Percentiles rank a stretch among this genome's conserved stretches.
Evolutionary conservation across 2,888 invertebrate species (phyloP).

Genomic region (Laspeyria flexula): DNA sequence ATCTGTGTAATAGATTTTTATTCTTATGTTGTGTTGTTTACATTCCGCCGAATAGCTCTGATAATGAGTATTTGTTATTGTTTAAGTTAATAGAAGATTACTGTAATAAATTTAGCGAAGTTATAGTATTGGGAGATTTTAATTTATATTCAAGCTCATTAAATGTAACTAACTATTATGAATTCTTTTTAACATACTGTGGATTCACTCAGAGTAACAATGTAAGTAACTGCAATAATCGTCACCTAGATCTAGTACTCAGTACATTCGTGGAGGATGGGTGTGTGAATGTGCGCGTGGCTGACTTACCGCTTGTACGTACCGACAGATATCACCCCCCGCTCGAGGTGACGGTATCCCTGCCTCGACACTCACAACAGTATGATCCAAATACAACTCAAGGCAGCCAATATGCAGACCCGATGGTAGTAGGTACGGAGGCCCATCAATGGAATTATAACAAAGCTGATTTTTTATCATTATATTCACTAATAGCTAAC

Average conservation of each 20-base stretch:
- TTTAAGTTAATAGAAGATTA: no score
- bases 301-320: no score
- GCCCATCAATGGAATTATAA: slow-evolving; percentile 1
- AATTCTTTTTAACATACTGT: not conserved
- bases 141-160: not conserved
- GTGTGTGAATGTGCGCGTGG: no score
- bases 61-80: slow-evolving; percentile 7
- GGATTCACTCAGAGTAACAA: not conserved
- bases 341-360: no score
- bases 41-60: not conserved
- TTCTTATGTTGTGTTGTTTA: slow-evolving; percentile 12
- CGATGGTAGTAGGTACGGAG: no score
- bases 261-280: no score
- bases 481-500: not conserved
- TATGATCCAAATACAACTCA: not conserved
- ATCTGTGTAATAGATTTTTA: slow-evolving; percentile 3
- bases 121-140: not conserved
- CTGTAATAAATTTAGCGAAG: no score
- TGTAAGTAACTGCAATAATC: no score
- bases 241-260: no score
- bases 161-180: not conserved
- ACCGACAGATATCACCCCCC: no score
- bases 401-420: no score
- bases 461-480: not conserved
- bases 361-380: not conserved